These are phyloP conservation scores for Serripes groenlandicus DNA, from an alignment of 2,888 invertebrate genomes.

Conservation along the genomic window DNA sequence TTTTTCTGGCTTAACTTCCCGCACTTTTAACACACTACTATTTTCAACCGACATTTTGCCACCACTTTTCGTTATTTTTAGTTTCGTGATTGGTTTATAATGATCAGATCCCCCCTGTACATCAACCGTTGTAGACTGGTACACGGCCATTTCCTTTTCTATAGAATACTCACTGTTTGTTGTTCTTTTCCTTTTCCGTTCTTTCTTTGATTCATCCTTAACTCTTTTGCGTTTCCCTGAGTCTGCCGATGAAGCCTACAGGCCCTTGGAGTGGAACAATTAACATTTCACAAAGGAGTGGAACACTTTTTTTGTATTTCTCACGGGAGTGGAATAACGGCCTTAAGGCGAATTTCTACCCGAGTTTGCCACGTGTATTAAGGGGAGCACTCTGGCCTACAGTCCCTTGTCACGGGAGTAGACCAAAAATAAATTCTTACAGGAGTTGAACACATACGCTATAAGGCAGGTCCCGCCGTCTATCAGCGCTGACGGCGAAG, in stretches of 20 bases:
- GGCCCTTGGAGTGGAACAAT: no score
- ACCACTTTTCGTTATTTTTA: slow-evolving; percentile 79
- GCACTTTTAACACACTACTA: slow-evolving; percentile 48
- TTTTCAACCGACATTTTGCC: slow-evolving; percentile 68
- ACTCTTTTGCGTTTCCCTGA: slow-evolving; percentile 78
- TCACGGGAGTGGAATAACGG: no score
- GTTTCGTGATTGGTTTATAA: slow-evolving; percentile 76
- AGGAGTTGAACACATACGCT: no score
- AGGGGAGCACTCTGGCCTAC: no score
- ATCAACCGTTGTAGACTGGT: slow-evolving; percentile 77
- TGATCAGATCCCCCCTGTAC: slow-evolving; percentile 67
- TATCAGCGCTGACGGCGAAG: no score
- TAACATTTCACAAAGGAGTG: no score
- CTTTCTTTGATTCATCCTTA: slow-evolving; percentile 78
- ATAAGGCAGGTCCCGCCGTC: no score
- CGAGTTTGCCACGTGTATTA: no score
- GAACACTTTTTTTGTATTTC: no score
- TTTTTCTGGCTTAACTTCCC: slow-evolving; percentile 47
- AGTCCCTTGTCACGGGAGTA: no score
- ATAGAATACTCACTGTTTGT: slow-evolving; percentile 68
- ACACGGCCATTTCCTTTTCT: slow-evolving; percentile 75
- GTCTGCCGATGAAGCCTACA: slow-evolving; percentile 68
- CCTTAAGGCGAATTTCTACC: no score
- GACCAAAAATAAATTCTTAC: no score
- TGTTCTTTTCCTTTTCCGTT: slow-evolving; percentile 76